These are phyloP conservation scores for Manacus vitellinus DNA, from an alignment of 2,113 vertebrate species.

Conservation along the genomic window DNA sequence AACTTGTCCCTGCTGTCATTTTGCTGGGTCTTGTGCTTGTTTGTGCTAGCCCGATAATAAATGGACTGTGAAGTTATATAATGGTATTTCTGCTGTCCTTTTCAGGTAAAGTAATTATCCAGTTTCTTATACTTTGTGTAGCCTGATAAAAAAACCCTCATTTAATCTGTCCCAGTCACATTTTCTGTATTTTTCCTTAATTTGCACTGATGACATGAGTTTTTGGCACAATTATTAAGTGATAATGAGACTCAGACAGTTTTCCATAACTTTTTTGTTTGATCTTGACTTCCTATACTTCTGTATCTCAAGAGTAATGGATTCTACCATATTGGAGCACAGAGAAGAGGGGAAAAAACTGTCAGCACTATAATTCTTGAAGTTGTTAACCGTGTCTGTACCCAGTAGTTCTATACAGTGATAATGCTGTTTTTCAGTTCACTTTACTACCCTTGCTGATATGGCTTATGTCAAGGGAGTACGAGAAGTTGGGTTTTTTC, in stretches of 20 bases:
- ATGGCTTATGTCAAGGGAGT: not conserved
- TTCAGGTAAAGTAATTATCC: constrained; percentile 28
- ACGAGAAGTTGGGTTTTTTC: not conserved
- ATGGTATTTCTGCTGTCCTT: not conserved
- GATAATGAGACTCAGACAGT: constrained; percentile 41
- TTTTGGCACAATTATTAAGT: constrained; percentile 59
- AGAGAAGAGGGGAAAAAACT: not conserved
- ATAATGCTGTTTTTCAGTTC: not conserved
- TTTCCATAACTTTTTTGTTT: constrained; percentile 48
- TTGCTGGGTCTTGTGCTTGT: not conserved
- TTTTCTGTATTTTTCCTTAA: not conserved
- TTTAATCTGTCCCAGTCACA: not conserved
- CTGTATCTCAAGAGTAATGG: not conserved
- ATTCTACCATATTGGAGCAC: not conserved
- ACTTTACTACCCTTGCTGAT: not conserved
- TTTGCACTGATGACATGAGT: not conserved
- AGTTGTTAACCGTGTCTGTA: not conserved
- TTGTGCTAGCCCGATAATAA: not conserved
- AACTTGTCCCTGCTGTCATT: not conserved
- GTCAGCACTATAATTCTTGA: not conserved
- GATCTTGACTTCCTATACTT: constrained; percentile 5
- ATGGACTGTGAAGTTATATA: not conserved
- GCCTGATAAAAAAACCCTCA: not conserved
- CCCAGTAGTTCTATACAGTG: not conserved
- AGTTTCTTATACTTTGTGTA: not conserved